These are phyloP conservation scores for Artemia sp. DNA, from an alignment of 2,888 invertebrate genomes.

Conservation along the genomic window DNA sequence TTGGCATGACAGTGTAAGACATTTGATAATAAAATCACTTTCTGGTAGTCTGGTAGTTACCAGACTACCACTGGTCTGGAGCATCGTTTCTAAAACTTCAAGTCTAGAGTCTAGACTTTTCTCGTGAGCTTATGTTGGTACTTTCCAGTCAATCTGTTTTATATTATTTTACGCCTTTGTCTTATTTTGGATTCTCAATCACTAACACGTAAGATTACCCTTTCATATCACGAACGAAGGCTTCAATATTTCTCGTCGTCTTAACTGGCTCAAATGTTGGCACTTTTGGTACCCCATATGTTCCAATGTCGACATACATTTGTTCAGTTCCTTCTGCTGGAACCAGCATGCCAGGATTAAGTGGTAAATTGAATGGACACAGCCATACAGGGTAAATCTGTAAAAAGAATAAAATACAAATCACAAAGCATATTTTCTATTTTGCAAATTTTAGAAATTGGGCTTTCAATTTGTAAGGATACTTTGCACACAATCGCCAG, in stretches of 20 bases:
- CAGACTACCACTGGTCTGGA: too few relatives aligned
- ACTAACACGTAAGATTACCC: conserved; percentile 35
- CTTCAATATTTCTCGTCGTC: conserved; percentile 50
- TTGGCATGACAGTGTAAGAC: too few relatives aligned
- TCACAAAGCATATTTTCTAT: neutral
- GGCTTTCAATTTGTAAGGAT: too few relatives aligned
- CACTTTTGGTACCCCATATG: conserved; percentile 55
- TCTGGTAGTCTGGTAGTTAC: too few relatives aligned
- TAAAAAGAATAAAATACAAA: conserved; percentile 24
- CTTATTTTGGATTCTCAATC: too few relatives aligned
- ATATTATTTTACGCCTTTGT: too few relatives aligned
- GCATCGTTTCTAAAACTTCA: too few relatives aligned
- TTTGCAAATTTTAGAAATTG: neutral
- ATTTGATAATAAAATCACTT: too few relatives aligned
- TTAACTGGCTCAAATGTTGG: conserved; percentile 43
- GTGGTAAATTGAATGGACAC: conserved; percentile 54
- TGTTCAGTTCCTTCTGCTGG: conserved; percentile 37
- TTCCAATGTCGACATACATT: conserved; percentile 62
- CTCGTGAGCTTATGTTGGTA: too few relatives aligned
- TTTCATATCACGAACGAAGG: conserved; percentile 45
- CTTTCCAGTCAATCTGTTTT: too few relatives aligned
- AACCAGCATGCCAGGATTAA: conserved; percentile 52
- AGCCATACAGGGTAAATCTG: conserved; percentile 67
- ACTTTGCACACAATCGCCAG: too few relatives aligned
- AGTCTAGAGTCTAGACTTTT: too few relatives aligned